phyloP scores from a whole-genome alignment of 2,797 vertebrate genomes.

The Scyliorhinus canicula region DNA sequence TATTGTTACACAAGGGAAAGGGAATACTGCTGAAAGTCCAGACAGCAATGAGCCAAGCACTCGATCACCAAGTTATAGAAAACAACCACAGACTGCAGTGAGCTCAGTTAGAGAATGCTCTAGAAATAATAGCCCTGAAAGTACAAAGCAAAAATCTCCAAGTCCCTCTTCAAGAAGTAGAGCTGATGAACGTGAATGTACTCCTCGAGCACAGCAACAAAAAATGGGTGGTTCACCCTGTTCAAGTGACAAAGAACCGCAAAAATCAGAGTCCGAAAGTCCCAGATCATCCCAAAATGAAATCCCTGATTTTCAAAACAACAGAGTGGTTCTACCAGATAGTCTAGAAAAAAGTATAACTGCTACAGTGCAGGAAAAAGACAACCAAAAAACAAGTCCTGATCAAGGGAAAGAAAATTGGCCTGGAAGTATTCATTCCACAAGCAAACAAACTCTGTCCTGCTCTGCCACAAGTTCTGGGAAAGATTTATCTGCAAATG shows the following conservation, averaged over 20 bases:
- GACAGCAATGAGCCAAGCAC: slow-evolving; percentile 31
- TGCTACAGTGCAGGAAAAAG: neutral
- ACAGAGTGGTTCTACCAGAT: neutral
- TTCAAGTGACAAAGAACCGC: neutral
- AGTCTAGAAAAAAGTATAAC: slow-evolving; percentile 23
- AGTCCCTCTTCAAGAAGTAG: slow-evolving; percentile 23
- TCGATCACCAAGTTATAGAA: neutral
- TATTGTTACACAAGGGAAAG: slow-evolving; percentile 24
- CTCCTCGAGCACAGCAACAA: neutral
- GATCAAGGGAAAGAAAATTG: slow-evolving; percentile 3
- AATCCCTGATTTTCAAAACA: slow-evolving; percentile 21
- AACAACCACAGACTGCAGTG: neutral
- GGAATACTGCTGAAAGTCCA: slow-evolving; percentile 25
- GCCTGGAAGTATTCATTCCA: slow-evolving; percentile 27
- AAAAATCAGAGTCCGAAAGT: slow-evolving; percentile 7
- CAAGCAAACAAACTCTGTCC: neutral
- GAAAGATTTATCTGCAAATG: neutral
- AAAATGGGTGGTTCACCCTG: neutral
- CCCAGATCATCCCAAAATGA: neutral
- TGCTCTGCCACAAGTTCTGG: slow-evolving; percentile 10
- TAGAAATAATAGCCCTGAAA: slow-evolving; percentile 32
- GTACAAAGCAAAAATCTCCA: slow-evolving; percentile 34
- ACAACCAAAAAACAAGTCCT: neutral
- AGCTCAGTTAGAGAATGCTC: slow-evolving; percentile 15
- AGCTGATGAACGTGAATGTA: slow-evolving; percentile 32